These are phyloP conservation scores for Pseudocheirus occidentalis DNA, from an alignment of 2,797 vertebrate genomes.

Conservation along the genomic window DNA sequence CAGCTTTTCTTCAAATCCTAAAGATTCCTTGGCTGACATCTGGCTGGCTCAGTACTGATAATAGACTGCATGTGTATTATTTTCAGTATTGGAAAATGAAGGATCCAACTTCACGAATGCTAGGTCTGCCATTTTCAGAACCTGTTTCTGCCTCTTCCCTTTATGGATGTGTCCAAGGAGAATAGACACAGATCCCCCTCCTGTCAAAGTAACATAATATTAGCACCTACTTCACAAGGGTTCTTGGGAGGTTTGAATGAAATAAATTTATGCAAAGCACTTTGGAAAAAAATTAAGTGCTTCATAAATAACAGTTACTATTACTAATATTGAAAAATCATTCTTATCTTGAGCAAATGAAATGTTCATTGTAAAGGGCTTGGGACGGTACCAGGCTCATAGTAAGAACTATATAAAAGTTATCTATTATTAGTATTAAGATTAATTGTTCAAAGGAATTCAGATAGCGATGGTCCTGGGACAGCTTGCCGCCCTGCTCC, in stretches of 20 bases:
- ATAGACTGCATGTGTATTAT: neutral
- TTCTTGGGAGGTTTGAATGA: neutral
- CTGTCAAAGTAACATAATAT: neutral
- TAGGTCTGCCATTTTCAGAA: neutral
- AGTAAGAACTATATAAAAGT: neutral
- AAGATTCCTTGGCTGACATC: neutral
- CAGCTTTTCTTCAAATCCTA: neutral
- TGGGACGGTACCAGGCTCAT: neutral
- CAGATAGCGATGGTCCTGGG: neutral
- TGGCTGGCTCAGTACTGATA: neutral
- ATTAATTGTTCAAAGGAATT: neutral
- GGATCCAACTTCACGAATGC: neutral
- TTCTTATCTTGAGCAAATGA: neutral
- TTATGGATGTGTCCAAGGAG: neutral
- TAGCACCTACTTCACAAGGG: neutral
- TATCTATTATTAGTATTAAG: neutral
- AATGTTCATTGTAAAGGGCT: neutral
- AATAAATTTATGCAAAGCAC: neutral
- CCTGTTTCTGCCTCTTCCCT: neutral
- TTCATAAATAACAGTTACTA: neutral
- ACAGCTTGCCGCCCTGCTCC: neutral
- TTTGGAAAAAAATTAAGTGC: neutral
- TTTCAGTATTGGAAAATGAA: neutral
- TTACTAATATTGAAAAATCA: neutral
- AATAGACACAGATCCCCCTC: neutral